phyloP scores from a whole-genome alignment of 2,888 invertebrate genomes.

The Chrysina gloriosa region DNA sequence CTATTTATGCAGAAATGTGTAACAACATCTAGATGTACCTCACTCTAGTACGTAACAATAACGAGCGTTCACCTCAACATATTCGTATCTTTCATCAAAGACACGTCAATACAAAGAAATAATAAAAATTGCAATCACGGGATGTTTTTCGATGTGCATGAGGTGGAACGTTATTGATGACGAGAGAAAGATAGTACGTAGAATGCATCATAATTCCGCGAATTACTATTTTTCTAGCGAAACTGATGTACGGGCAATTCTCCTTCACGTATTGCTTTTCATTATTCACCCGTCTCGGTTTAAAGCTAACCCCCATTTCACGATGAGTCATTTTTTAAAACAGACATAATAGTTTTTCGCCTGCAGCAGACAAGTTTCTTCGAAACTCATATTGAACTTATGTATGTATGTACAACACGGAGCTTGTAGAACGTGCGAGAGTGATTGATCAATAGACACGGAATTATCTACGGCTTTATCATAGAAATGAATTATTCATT shows the following conservation, averaged over 20 bases:
- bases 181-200: conserved; percentile 13
- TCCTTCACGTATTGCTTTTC: not conserved
- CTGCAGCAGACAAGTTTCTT: conserved; percentile 12
- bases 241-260: conserved; percentile 28
- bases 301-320: conserved; percentile 8
- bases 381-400: not conserved
- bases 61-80: too few relatives aligned
- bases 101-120: too few relatives aligned
- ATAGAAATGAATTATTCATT: conserved; percentile 16
- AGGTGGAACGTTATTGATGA: too few relatives aligned
- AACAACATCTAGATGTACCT: too few relatives aligned
- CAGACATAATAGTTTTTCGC: conserved; percentile 17
- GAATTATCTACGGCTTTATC: conserved; percentile 25
- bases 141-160: too few relatives aligned
- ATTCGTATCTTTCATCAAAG: too few relatives aligned
- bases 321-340: conserved; percentile 30
- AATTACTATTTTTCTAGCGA: conserved; percentile 29
- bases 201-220: conserved; percentile 16
- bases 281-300: conserved; percentile 5
- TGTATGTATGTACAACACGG: not conserved
- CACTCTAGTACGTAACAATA: too few relatives aligned
- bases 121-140: too few relatives aligned
- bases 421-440: conserved; percentile 3
- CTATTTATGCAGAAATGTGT: too few relatives aligned
- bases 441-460: conserved; percentile 24